Base-by-base conservation (phyloP, 2,113 vertebrate genomes). In the Paralichthys olivaceus region DNA sequence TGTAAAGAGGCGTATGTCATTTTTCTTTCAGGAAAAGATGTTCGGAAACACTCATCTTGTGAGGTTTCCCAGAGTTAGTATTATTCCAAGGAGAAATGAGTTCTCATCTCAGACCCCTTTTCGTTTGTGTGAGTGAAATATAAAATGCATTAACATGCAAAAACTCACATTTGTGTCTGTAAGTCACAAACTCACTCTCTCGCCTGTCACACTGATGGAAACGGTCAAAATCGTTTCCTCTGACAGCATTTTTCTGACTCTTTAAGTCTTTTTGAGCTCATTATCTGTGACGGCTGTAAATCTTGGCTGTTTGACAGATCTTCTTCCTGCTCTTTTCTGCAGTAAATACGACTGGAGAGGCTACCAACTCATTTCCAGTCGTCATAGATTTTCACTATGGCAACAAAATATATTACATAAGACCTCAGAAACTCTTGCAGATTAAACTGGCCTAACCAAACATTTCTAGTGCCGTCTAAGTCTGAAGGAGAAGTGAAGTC, bases 301-400 rank as follows among this genome's bases (percentile, higher is more conserved):
- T 64, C 37, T 62, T 8, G 14, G 37, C 62, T 47, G 43, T 28
- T 64, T 64, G 62, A 63, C 13, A 63, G 22, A 49, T 64, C n/a
- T 49, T 28, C 8, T 26, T 40, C 23, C 7, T 45, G 23, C 26
- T 20, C 23, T 26, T 28, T 25, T 45, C 37, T 45, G 61, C 8
- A 47, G 23, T 28, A 20, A 49, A 64, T 13, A 49, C 4, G 23
- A 26, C 17, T 2, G 40, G 7, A 64, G 40, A 47, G 34, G 13
- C 59, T 23, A 8, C 23, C 11, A 40, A 22, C 32, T 61, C 58
- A 23, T 61, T 61, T 61, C 29, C 59, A 63, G 7, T 26, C 22
- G 4, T 17, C 15, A 63, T 25, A 43, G 23, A 23, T 22, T 45
- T 43, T 63, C 15, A 11, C 22, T 13, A 2, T 20, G 17, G 40